phyloP scores from a whole-genome alignment of 1,140 invertebrate genomes.

The Hormaphis cornu region DNA sequence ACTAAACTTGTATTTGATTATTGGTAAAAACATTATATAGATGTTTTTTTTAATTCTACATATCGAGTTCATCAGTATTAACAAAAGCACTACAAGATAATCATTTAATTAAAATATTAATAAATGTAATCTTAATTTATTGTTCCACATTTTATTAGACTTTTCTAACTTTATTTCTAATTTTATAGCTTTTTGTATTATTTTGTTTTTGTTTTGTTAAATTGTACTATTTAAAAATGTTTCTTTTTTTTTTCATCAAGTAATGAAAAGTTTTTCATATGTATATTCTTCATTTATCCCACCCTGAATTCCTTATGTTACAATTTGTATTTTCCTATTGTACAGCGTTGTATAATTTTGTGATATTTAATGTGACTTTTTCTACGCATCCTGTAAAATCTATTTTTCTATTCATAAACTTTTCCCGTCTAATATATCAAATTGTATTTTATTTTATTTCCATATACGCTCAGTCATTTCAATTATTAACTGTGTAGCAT shows the following conservation, averaged over 20 bases:
- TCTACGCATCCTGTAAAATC: neutral
- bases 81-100: conserved; percentile 10
- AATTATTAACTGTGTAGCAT: too few relatives aligned
- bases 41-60: conserved; percentile 8
- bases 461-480: too few relatives aligned
- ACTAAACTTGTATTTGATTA: neutral
- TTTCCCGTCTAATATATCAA: too few relatives aligned
- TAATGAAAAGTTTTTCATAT: conserved; percentile 3
- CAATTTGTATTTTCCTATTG: neutral
- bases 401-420: neutral
- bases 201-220: conserved; percentile 17
- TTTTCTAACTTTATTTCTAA: conserved; percentile 24
- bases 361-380: neutral
- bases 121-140: conserved; percentile 16
- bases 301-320: neutral
- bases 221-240: conserved; percentile 16
- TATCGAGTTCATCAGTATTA: neutral
- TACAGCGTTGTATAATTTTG: neutral
- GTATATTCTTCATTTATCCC: conserved; percentile 14
- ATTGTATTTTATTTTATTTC: neutral
- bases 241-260: neutral
- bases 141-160: conserved; percentile 15
- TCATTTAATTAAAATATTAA: neutral
- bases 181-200: conserved; percentile 21
- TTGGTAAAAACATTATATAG: neutral